Evolutionary conservation across 2,888 invertebrate species (phyloP), one percentile per base, ranked within the genome.

Genomic region (Opisthograptis luteolata): DNA sequence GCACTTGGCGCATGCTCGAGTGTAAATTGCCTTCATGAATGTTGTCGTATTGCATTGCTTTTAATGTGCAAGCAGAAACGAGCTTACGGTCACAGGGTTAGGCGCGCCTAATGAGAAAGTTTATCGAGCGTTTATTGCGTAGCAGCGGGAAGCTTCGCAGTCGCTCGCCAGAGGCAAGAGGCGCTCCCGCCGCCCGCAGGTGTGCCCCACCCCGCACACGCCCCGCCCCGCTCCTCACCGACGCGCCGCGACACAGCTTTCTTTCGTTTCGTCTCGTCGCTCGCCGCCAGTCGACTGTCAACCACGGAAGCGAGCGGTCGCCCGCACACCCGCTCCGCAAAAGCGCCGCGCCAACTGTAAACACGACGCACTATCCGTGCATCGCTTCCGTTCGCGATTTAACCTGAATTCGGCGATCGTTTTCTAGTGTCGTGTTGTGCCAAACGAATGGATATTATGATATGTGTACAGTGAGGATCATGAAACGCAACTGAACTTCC

Each of bases 91-190:
- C 88, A 82, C 86, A 88, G 87, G 84, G 86, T 87, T 85, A 87
- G 86, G 84, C 87, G 85, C 85, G 87, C 85, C 87, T 88, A 88
- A 88, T 89, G 88, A 88, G 88, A 89, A 89, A 89, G 87, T 89
- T 88, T 90, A 90, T 90, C 87, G 88, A 90, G 88, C 89, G 89
- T 86, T 88, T 90, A 89, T 88, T 90, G 88, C 89, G 88, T 88
- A 87, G 87, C 80, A 81, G 87, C 86, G 86, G 84, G 86, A 87
- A 87, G 87, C 88, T 86, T 81, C 81, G 76, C 72, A 75, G 79
- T 69, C 68, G 74, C 74, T 75, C 73, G 79, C 82, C 64, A 62
- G 64, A 66, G 66, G 82, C 77, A 70, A 74, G 76, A 76, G 78
- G 77, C 77, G 74, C 76, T 75, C 76, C 74, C 74, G 78, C 76